Conservation (phyloP, 1,140 invertebrate genomes). For the Saxidomus purpurata region DNA sequence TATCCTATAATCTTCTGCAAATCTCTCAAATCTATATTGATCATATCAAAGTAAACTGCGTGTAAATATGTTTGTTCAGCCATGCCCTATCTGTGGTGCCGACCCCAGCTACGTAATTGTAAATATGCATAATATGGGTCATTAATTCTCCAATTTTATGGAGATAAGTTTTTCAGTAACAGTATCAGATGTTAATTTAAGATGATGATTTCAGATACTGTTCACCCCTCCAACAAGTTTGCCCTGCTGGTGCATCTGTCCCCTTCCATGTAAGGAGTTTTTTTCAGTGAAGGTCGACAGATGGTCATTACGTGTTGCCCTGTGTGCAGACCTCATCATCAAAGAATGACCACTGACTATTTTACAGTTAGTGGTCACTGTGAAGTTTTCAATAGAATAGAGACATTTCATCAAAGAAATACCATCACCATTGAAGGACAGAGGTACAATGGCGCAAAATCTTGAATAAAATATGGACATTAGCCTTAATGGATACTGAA, state of each 20-base stretch:
- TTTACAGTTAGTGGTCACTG: not conserved
- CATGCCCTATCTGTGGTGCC: not conserved
- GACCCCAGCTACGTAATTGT: conserved; percentile 15
- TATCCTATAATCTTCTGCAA: not conserved
- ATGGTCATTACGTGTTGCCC: not conserved
- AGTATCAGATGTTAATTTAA: not conserved
- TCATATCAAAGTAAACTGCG: conserved; percentile 24
- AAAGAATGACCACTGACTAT: not conserved
- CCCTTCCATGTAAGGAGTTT: not conserved
- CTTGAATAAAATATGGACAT: too few species aligned
- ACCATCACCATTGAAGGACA: too few species aligned
- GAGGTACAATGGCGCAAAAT: too few species aligned
- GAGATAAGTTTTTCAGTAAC: not conserved
- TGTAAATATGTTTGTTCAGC: conserved; percentile 15
- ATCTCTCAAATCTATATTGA: conserved; percentile 2
- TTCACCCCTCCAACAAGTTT: conserved; percentile 1
- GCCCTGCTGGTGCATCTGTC: not conserved
- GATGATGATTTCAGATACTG: not conserved
- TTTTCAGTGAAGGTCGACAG: not conserved
- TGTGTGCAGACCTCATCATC: too few species aligned
- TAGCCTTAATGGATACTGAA: too few species aligned
- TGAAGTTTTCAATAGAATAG: not conserved
- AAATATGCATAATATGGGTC: conserved; percentile 6
- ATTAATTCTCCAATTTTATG: conserved; percentile 3
- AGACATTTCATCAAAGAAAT: not conserved